A percentile compares a stretch with the other conserved stretches of the same genome.
These are phyloP conservation scores for Troilus luridus DNA, from an alignment of 2,888 invertebrate species.

Conservation along the genomic window DNA sequence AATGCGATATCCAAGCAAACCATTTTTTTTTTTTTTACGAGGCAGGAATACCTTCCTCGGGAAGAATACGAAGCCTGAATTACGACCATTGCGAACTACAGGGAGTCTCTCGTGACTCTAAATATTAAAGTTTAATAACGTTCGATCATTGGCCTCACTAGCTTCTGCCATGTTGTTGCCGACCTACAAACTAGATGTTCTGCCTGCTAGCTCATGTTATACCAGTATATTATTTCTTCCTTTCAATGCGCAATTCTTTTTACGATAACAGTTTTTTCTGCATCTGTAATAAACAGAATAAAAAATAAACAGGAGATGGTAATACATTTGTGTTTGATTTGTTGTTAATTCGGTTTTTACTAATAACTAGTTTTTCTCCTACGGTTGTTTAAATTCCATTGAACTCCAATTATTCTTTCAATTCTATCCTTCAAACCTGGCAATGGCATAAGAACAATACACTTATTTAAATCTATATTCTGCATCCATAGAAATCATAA, in stretches of 20 bases:
- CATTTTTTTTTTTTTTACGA: background rate
- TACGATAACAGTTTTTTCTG: background rate
- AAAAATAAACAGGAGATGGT: background rate
- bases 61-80: background rate
- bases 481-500: too few relatives aligned
- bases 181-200: background rate
- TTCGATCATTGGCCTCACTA: conserved; percentile 22
- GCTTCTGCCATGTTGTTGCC: background rate
- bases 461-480: too few relatives aligned
- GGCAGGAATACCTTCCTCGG: background rate
- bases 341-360: too few relatives aligned
- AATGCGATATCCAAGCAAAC: background rate
- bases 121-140: conserved; percentile 30
- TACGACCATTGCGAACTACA: background rate
- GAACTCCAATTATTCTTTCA: too few relatives aligned
- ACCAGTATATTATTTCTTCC: background rate
- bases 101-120: background rate
- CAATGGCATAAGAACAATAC: too few relatives aligned
- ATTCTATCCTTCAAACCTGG: too few relatives aligned
- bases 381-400: too few relatives aligned
- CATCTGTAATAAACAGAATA: background rate
- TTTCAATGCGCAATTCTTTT: background rate
- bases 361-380: too few relatives aligned
- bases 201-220: background rate
- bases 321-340: too few relatives aligned